Evolutionary conservation across 2,888 invertebrate genomes (phyloP).

Genomic region (Ophion costatus): DNA sequence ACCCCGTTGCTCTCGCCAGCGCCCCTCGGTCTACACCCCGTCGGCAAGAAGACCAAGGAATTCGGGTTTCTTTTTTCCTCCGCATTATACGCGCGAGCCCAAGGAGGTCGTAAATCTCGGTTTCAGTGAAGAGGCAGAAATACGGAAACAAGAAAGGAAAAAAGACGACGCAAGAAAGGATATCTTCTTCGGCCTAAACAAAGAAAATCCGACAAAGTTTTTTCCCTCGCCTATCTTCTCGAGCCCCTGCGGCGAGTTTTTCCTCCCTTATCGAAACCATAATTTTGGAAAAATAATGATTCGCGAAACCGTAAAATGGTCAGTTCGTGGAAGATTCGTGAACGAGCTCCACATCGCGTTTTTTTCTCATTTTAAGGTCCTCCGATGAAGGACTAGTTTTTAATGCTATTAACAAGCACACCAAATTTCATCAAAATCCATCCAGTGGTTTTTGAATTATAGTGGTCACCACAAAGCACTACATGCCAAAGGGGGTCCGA

Average conservation of each 20-base stretch:
- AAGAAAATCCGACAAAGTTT: conserved; percentile 50
- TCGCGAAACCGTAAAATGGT: not conserved
- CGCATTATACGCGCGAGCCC: conserved; percentile 25
- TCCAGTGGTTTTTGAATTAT: too few relatives aligned
- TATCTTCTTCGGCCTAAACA: conserved; percentile 43
- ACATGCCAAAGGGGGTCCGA: too few relatives aligned
- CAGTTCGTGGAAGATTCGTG: not conserved
- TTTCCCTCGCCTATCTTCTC: conserved; percentile 17
- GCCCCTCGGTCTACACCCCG: conserved; percentile 25
- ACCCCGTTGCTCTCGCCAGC: conserved; percentile 2
- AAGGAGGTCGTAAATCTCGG: conserved; percentile 57
- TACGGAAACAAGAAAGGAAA: conserved; percentile 29
- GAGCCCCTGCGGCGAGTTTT: not conserved
- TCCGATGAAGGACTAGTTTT: too few relatives aligned
- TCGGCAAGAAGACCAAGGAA: conserved; percentile 14
- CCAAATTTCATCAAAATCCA: too few relatives aligned
- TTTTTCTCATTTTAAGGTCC: too few relatives aligned
- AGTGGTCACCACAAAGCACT: too few relatives aligned
- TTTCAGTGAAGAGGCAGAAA: conserved; percentile 34
- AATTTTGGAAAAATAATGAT: not conserved
- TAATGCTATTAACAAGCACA: too few relatives aligned
- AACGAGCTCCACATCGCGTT: too few relatives aligned
- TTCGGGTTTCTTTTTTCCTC: conserved; percentile 21
- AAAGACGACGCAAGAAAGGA: conserved; percentile 10
- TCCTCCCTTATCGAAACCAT: not conserved